These are phyloP conservation scores for Zaprionus gabonicus DNA, from an alignment of 1,140 invertebrate species.

Conservation along the genomic window DNA sequence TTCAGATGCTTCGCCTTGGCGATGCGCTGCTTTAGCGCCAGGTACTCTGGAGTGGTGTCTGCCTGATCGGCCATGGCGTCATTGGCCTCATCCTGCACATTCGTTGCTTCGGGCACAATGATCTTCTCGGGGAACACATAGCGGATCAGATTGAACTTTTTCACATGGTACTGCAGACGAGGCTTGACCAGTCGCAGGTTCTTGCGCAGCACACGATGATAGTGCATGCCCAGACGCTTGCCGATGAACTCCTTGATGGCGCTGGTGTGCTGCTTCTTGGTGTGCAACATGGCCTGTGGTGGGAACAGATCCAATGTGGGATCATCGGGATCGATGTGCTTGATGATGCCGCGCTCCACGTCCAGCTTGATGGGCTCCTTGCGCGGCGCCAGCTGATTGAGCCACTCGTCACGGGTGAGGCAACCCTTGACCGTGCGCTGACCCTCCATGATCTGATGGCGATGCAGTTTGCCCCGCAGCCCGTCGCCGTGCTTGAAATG, in stretches of 20 bases:
- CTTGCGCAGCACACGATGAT: constrained; percentile 71
- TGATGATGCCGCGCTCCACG: constrained; percentile 71
- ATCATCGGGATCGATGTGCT: constrained; percentile 71
- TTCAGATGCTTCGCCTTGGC: constrained; percentile 54
- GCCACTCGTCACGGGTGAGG: constrained; percentile 77
- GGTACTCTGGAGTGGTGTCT: constrained; percentile 66
- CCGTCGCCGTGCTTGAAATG: constrained; percentile 75
- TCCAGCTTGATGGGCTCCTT: constrained; percentile 74
- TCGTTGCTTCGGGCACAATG: constrained; percentile 47
- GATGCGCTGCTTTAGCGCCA: constrained; percentile 50
- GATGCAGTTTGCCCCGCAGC: constrained; percentile 72
- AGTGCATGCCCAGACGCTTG: constrained; percentile 69
- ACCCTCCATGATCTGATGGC: constrained; percentile 68
- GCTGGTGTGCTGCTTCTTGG: constrained; percentile 44
- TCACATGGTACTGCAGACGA: constrained; percentile 59
- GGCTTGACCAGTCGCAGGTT: constrained; percentile 72
- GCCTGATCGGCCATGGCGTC: constrained; percentile 56
- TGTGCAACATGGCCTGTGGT: constrained; percentile 46
- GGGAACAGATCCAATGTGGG: constrained; percentile 69
- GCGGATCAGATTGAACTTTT: constrained; percentile 78
- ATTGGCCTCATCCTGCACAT: constrained; percentile 47
- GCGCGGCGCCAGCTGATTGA: constrained; percentile 71
- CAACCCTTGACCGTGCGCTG: constrained; percentile 71
- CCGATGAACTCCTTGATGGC: constrained; percentile 64
- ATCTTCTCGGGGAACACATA: constrained; percentile 71